A percentile compares a stretch with the other conserved stretches of the same genome.
phyloP scores from a whole-genome alignment of 2,797 vertebrate species.

The Adelosebastes latens region DNA sequence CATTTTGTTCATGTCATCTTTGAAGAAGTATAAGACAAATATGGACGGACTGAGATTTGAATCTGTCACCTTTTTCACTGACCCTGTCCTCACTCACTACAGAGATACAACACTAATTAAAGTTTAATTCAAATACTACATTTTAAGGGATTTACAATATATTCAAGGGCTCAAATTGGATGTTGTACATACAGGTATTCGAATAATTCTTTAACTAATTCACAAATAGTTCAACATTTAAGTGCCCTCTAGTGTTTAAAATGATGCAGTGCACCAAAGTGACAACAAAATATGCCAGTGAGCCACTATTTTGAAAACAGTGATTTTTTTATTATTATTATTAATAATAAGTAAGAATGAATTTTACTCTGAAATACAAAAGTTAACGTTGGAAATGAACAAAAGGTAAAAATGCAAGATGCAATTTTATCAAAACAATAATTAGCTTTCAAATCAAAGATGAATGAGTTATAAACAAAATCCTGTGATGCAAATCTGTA shows the following conservation, averaged over 20 bases:
- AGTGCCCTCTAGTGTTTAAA: constrained; percentile 59
- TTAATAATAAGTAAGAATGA: constrained; percentile 22
- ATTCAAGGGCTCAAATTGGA: not conserved
- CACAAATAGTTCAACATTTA: not conserved
- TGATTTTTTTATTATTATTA: constrained; percentile 3
- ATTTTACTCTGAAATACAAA: constrained; percentile 1
- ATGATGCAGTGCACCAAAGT: constrained; percentile 13
- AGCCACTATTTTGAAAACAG: not conserved
- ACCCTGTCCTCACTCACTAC: not conserved
- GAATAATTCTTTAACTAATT: not conserved
- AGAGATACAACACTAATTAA: not conserved
- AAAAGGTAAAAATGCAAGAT: not conserved
- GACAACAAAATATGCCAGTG: not conserved
- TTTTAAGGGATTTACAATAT: not conserved
- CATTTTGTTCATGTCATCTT: not conserved
- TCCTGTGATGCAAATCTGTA: not conserved
- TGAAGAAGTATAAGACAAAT: not conserved
- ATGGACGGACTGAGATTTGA: not conserved
- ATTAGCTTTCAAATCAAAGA: not conserved
- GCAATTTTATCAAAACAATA: not conserved
- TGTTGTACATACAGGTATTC: not conserved
- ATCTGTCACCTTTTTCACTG: not conserved
- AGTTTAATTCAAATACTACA: not conserved
- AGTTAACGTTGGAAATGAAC: not conserved
- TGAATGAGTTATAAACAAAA: not conserved